Evolutionary conservation across 2,113 vertebrate species (phyloP).

Genomic region (Cololabis saira): DNA sequence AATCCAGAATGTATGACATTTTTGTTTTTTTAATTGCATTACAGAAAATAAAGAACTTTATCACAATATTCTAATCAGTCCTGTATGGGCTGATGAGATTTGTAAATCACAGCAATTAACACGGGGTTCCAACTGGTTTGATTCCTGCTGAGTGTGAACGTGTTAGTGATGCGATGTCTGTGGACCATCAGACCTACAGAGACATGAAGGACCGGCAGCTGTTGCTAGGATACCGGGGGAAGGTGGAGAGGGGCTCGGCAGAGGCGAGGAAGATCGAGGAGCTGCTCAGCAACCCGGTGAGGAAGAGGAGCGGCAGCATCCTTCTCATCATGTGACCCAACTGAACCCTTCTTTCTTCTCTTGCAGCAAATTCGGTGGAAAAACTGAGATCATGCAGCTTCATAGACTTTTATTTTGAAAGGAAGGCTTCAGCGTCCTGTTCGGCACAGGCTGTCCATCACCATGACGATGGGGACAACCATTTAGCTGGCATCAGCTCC

Average conservation of each 20-base stretch:
- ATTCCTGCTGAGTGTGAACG: too few species aligned
- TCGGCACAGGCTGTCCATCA: neutral
- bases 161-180: neutral
- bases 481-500: too few species aligned
- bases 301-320: slow-evolving; percentile 7
- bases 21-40: too few species aligned
- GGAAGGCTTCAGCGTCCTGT: neutral
- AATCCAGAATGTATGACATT: too few species aligned
- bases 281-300: slow-evolving; percentile 88
- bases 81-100: too few species aligned
- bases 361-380: slow-evolving; percentile 97
- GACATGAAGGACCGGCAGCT: slow-evolving; percentile 94
- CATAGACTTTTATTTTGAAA: slow-evolving; percentile 35
- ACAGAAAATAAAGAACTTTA: too few species aligned
- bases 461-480: neutral
- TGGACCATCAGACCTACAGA: slow-evolving; percentile 84
- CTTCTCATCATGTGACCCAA: neutral
- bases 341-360: slow-evolving; percentile 20
- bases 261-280: slow-evolving; percentile 89
- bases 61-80: too few species aligned
- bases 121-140: too few species aligned
- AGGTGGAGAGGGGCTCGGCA: slow-evolving; percentile 86
- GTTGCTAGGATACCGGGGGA: slow-evolving; percentile 86
- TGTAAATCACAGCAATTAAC: too few species aligned
- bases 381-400: slow-evolving; percentile 82